Conservation (phyloP, 1,140 invertebrate species). For the Epicauta chinensis region DNA sequence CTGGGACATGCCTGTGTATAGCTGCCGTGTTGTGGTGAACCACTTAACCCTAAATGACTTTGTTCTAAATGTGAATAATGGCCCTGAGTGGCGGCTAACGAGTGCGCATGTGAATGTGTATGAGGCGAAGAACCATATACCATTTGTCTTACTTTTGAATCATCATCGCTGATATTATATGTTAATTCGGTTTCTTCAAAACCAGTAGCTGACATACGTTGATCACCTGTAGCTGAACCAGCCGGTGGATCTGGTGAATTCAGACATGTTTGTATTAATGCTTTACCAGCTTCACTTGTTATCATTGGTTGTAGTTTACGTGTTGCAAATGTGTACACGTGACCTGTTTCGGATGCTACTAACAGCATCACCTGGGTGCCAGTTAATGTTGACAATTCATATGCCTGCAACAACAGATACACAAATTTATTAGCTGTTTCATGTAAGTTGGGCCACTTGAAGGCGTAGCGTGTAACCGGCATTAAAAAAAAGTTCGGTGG, state of each 20-base stretch:
- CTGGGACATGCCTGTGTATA: conserved; percentile 53
- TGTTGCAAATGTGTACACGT: conserved; percentile 99
- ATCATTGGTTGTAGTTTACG: conserved; percentile 99
- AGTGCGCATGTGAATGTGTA: conserved; percentile 51
- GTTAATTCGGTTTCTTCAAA: conserved; percentile 98
- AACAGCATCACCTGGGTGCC: conserved; percentile 98
- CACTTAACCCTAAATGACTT: conserved; percentile 44
- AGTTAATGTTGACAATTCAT: conserved; percentile 97
- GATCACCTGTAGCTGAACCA: conserved; percentile 64
- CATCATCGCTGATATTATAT: conserved; percentile 91
- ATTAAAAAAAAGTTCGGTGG: too few species aligned
- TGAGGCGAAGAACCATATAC: conserved; percentile 74
- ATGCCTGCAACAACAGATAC: conserved; percentile 66
- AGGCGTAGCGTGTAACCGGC: too few species aligned
- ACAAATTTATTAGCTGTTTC: too few species aligned
- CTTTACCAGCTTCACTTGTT: conserved; percentile 96
- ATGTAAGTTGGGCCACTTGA: too few species aligned
- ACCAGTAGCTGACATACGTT: conserved; percentile 96
- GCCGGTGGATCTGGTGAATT: conserved; percentile 94
- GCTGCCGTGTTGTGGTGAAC: conserved; percentile 54
- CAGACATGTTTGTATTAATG: conserved; percentile 96
- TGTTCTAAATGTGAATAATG: conserved; percentile 40
- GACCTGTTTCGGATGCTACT: conserved; percentile 93
- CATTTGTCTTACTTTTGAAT: conserved; percentile 94
- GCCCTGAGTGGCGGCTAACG: conserved; percentile 39